phyloP scores from a whole-genome alignment of 2,797 vertebrate species.

The Sebastes oblongus region DNA sequence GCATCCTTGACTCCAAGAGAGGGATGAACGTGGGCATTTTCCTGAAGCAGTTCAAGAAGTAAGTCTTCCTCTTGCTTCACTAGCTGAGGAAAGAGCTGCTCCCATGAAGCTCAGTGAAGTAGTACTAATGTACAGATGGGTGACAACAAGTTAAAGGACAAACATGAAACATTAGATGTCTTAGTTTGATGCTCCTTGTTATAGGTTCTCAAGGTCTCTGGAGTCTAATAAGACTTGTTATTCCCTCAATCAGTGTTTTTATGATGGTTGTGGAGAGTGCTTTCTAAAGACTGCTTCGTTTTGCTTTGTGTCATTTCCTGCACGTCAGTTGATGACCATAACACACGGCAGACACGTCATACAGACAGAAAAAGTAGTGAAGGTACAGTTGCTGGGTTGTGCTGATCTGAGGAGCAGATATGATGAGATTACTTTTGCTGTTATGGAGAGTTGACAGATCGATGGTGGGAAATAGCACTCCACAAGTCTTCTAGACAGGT shows the following conservation, averaged over 20 bases:
- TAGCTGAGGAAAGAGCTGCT: neutral
- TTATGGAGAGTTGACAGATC: neutral
- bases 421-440: neutral
- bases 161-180: neutral
- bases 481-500: rapidly evolving
- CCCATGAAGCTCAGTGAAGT: neutral
- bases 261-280: neutral
- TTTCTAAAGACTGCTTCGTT: neutral
- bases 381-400: neutral
- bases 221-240: neutral
- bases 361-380: neutral
- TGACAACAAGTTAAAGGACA: neutral
- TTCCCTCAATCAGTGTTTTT: neutral
- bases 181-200: neutral
- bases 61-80: constrained; percentile 68
- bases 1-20: constrained; percentile 95
- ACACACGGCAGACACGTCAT: neutral
- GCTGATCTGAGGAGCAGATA: neutral
- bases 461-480: neutral
- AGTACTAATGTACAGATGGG: neutral
- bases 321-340: neutral
- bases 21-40: constrained; percentile 99
- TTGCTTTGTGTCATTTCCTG: neutral
- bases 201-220: neutral
- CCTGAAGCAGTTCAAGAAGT: constrained; percentile 99